Percentiles rank a stretch among this genome's conserved stretches.
phyloP scores from a whole-genome alignment of 2,888 invertebrate genomes.

The Fragum whitleyi region DNA sequence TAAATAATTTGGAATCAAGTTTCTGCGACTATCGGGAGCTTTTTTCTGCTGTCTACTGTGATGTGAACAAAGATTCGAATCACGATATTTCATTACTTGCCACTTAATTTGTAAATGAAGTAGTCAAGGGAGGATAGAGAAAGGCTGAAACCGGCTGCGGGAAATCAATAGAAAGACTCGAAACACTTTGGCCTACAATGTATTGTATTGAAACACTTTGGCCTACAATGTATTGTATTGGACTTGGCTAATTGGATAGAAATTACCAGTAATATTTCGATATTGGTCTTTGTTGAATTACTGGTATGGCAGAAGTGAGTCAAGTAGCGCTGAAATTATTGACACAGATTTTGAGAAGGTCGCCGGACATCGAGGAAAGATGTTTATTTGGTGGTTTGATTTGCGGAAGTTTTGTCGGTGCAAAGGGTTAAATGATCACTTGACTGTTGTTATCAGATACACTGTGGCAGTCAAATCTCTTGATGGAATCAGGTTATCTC shows the following conservation, averaged over 20 bases:
- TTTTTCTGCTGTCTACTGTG: not conserved
- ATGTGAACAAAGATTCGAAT: constrained; percentile 30
- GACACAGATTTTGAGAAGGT: not conserved
- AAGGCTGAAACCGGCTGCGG: constrained; percentile 19
- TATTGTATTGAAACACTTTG: constrained; percentile 9
- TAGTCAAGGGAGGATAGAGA: constrained; percentile 36
- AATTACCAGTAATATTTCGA: not conserved
- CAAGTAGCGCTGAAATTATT: not conserved
- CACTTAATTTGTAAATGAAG: constrained; percentile 60
- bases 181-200: not conserved
- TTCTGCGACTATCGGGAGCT: too few relatives aligned
- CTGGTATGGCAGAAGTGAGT: not conserved
- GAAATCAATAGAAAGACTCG: constrained; percentile 29
- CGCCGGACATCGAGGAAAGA: not conserved
- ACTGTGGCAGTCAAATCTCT: not conserved
- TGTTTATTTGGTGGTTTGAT: not conserved
- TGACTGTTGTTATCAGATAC: constrained; percentile 21
- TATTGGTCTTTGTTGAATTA: not conserved
- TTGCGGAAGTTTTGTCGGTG: not conserved
- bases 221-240: not conserved
- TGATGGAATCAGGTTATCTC: not conserved
- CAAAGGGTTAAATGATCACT: constrained; percentile 21
- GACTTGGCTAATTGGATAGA: constrained; percentile 1
- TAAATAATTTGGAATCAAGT: too few relatives aligned
- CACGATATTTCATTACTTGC: constrained; percentile 30